Percentiles rank a stretch among this genome's conserved stretches.
Conservation (phyloP, 2,888 invertebrate genomes). For the Euzophera pinguis region DNA sequence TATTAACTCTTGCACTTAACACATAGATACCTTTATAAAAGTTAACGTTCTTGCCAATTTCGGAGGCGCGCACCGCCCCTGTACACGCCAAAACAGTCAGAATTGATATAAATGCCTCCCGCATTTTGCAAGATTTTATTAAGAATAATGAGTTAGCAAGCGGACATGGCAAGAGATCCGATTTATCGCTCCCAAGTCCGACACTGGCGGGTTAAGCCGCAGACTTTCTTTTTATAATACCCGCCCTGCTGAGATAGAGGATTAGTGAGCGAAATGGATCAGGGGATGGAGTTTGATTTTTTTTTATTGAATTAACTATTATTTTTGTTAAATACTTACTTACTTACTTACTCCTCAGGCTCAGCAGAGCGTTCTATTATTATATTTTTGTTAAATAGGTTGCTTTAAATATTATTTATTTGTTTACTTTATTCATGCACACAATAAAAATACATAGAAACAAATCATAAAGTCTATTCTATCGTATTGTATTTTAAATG, state of each 20-base stretch:
- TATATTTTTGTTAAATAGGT: too few species aligned
- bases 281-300: conserved; percentile 23
- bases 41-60: conserved; percentile 64
- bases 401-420: too few species aligned
- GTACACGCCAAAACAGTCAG: conserved; percentile 46
- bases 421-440: too few species aligned
- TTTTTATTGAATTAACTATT: background rate
- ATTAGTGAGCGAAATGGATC: conserved; percentile 20
- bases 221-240: conserved; percentile 51
- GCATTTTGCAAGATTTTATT: conserved; percentile 51
- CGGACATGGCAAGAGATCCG: conserved; percentile 28
- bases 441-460: too few species aligned
- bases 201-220: conserved; percentile 30
- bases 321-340: too few species aligned
- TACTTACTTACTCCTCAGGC: too few species aligned
- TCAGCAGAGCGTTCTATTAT: too few species aligned
- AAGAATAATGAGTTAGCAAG: conserved; percentile 41
- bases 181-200: conserved; percentile 26
- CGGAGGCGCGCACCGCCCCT: conserved; percentile 41
- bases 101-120: conserved; percentile 59
- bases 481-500: too few species aligned
- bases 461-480: too few species aligned
- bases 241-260: conserved; percentile 17
- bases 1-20: too few species aligned
- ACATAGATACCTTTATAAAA: conserved; percentile 63